A percentile compares a stretch with the other conserved stretches of the same genome.
These are phyloP conservation scores for Platygyra sinensis DNA, from an alignment of 64 coral and sea anemone species.

Conservation along the genomic window DNA sequence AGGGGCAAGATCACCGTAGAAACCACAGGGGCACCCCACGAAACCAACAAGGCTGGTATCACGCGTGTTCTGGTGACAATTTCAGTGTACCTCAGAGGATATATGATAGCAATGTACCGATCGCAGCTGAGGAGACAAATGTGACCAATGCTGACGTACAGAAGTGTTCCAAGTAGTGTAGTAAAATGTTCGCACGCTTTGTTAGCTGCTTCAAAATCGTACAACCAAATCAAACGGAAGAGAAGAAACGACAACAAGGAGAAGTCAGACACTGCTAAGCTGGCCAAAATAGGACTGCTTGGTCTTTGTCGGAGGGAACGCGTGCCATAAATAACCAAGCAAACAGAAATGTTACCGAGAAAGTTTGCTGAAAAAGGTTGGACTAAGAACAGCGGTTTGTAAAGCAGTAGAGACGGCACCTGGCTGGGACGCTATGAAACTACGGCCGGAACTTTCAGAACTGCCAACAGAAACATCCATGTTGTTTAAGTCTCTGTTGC, in stretches of 20 bases:
- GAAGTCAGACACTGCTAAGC: slow-evolving; percentile 51
- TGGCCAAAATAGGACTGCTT: slow-evolving; percentile 23
- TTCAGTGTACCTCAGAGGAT: slow-evolving; percentile 34
- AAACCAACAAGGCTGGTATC: background rate
- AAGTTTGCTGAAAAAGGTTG: background rate
- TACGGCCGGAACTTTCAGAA: too few relatives aligned
- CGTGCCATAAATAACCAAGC: background rate
- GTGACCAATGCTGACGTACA: slow-evolving; percentile 23
- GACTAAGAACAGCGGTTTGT: background rate
- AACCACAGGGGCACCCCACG: background rate
- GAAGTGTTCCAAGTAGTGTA: background rate
- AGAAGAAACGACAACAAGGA: background rate
- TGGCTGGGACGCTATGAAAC: background rate
- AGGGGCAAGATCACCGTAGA: background rate
- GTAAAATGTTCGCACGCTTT: background rate
- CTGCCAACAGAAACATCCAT: background rate
- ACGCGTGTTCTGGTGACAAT: background rate
- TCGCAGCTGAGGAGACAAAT: slow-evolving; percentile 43
- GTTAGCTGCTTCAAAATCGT: background rate
- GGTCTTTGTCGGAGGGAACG: background rate
- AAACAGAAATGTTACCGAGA: background rate
- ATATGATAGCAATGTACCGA: slow-evolving; percentile 50
- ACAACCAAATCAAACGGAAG: slow-evolving; percentile 29
- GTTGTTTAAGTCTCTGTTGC: too few relatives aligned
- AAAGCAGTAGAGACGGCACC: background rate